A percentile compares a stretch with the other conserved stretches of the same genome.
Evolutionary conservation across 2,888 invertebrate genomes (phyloP).

Genomic region (Pollenia amentaria): DNA sequence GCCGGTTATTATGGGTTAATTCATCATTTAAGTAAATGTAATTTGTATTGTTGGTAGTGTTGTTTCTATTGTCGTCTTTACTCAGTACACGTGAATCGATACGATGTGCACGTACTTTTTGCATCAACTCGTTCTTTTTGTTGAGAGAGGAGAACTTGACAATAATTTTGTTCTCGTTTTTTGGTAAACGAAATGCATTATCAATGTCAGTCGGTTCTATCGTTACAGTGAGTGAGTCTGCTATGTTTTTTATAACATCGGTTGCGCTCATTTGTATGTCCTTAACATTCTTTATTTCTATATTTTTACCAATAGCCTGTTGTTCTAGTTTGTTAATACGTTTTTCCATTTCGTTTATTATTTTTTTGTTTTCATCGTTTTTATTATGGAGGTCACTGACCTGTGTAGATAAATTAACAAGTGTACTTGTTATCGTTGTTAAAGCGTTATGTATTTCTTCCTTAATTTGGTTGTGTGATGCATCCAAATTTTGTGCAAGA

Average conservation of each 20-base stretch:
- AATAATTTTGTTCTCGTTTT: neutral
- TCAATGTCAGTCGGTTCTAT: neutral
- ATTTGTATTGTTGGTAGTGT: neutral
- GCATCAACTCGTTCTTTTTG: neutral
- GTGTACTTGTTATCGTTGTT: too few relatives aligned
- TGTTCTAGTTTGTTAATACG: too few relatives aligned
- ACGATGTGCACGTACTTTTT: neutral
- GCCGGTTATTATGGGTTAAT: neutral
- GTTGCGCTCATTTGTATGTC: too few relatives aligned
- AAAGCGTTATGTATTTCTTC: too few relatives aligned
- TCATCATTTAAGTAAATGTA: constrained; percentile 6
- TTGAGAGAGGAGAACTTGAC: neutral
- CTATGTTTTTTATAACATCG: neutral
- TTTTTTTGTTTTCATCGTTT: too few relatives aligned
- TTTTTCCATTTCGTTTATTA: too few relatives aligned
- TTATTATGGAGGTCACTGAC: too few relatives aligned
- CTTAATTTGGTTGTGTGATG: too few relatives aligned
- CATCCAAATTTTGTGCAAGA: too few relatives aligned
- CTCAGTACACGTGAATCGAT: neutral
- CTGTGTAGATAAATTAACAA: too few relatives aligned
- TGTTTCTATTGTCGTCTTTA: neutral
- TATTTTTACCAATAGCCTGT: too few relatives aligned
- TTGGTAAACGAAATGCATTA: neutral
- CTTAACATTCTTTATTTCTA: too few relatives aligned
- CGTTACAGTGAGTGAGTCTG: neutral